Evolutionary conservation across 2,113 vertebrate species (phyloP).

Genomic region (Martes martes): DNA sequence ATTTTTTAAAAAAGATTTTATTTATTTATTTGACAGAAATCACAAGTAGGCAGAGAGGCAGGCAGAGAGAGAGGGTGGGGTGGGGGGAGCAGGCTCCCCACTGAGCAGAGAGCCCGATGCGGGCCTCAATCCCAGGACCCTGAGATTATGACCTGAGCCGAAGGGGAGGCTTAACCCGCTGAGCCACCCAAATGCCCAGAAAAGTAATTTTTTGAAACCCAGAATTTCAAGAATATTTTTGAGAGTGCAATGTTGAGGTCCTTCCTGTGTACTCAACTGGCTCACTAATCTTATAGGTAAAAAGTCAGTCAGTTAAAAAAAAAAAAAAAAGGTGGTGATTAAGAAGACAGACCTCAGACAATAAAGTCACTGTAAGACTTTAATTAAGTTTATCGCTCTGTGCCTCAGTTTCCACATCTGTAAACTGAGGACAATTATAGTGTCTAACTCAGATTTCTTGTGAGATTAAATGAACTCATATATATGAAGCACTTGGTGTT

Average conservation of each 20-base stretch:
- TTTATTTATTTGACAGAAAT: no score
- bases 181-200: not conserved
- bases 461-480: not conserved
- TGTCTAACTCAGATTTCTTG: not conserved
- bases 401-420: not conserved
- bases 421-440: not conserved
- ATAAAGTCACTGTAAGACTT: not conserved
- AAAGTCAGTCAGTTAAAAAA: not conserved
- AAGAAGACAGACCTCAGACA: not conserved
- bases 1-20: no score
- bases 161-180: no score
- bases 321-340: not conserved
- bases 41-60: no score
- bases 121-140: no score
- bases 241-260: not conserved
- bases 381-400: not conserved
- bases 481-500: not conserved
- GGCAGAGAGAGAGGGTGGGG: no score
- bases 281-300: not conserved
- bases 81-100: no score
- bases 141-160: no score
- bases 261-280: not conserved
- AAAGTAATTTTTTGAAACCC: not conserved
- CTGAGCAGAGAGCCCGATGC: no score
- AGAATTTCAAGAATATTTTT: conserved; percentile 11